Evolutionary conservation across 1,140 invertebrate genomes (phyloP).

Genomic region (Cardiocondyla obscurior): DNA sequence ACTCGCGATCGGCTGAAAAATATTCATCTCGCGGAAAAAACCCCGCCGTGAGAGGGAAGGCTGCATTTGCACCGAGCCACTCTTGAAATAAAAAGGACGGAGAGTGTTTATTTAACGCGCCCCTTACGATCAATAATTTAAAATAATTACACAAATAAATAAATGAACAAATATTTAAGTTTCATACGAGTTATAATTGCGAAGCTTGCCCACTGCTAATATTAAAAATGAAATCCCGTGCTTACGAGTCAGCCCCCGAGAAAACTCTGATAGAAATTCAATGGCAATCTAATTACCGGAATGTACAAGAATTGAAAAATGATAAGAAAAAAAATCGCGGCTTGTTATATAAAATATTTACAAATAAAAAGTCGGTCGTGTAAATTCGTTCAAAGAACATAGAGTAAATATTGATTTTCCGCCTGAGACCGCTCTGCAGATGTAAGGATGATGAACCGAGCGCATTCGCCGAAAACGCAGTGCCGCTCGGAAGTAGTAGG

Average conservation of each 20-base stretch:
- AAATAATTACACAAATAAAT: neutral
- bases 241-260: neutral
- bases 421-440: neutral
- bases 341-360: neutral
- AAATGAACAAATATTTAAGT: neutral
- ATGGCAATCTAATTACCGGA: neutral
- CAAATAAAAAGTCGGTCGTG: neutral
- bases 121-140: neutral
- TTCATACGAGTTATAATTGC: neutral
- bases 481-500: conserved; percentile 29
- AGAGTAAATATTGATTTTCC: conserved; percentile 22
- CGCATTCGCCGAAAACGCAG: conserved; percentile 20
- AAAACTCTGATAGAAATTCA: neutral
- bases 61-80: too few relatives aligned
- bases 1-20: neutral
- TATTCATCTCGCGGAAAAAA: neutral
- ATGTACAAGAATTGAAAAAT: neutral
- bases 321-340: neutral
- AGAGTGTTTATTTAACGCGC: too few relatives aligned
- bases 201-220: neutral
- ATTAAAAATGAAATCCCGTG: neutral
- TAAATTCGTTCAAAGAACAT: conserved; percentile 5
- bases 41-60: too few relatives aligned
- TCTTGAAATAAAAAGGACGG: too few relatives aligned
- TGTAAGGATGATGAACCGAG: conserved; percentile 28